Evolutionary conservation across 2,888 invertebrate species (phyloP), one percentile per base, ranked within the genome.

Genomic region (Limulus polyphemus): DNA sequence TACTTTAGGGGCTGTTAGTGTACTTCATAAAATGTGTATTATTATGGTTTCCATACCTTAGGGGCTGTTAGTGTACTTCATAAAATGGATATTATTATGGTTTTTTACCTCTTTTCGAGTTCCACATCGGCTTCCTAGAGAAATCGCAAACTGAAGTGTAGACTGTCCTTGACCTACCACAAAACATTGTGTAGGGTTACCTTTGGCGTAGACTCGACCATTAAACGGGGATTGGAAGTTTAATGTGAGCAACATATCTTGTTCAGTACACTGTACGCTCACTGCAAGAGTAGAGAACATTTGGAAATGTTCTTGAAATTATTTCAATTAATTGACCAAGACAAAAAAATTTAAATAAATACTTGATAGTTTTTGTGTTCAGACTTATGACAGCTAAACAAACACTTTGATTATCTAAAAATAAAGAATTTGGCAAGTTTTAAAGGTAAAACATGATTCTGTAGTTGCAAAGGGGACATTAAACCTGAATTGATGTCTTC

Each of bases 141-240:
- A 83, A 64, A 88, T 77, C 4, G 69, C 68, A 60, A 69, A 70
- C 57, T 69, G 62, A 13, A 71, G 48, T 14, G 68, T 68, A 11
- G 68, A 67, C 52, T 70, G 70, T 16, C 71, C 70, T 11, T 65
- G 68, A 17, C 71, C 71, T 10, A 70, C 61, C 56, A 69, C 66
- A 59, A 67, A 71, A 55, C 71, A 71, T 16, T 69, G 67, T 10
- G 68, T 65, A 12, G 88, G 85, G 72, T 84, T 84, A 13, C 88
- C 89, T 69, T 83, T 85, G 62, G 87, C 87, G 74, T 90, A 92
- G 68, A 92, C 79, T 60, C 87, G 83, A 0, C 92, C 92, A 52
- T 74, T 72, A 70, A 82, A 82, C 1, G 78, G 76, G n/a, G 76
- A 76, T 57, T 73, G 75, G 17, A 81, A 81, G 52, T 72, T 73